These are phyloP conservation scores for Tetropium fuscum DNA, from an alignment of 2,888 invertebrate genomes.

Conservation along the genomic window DNA sequence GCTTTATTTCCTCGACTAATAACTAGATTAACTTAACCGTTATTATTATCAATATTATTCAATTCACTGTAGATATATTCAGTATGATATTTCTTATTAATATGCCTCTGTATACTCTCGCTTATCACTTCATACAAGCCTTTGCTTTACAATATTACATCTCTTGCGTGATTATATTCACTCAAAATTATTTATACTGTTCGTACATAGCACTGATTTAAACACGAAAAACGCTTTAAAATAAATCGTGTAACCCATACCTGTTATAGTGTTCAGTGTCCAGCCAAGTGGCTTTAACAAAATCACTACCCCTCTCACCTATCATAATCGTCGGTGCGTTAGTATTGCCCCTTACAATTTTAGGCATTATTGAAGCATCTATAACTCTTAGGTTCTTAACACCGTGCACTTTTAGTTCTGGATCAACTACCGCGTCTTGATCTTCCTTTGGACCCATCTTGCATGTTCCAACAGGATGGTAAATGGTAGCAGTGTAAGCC, in stretches of 20 bases:
- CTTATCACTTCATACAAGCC: too few relatives aligned
- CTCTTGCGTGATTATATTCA: too few relatives aligned
- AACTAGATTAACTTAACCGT: too few relatives aligned
- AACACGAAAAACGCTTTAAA: too few relatives aligned
- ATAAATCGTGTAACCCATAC: not conserved
- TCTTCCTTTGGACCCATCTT: constrained; percentile 78
- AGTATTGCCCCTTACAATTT: constrained; percentile 67
- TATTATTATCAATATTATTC: too few relatives aligned
- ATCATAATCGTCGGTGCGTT: constrained; percentile 66
- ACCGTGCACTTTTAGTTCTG: constrained; percentile 73
- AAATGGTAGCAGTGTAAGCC: constrained; percentile 78
- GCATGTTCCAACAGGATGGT: constrained; percentile 77
- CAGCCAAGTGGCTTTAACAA: constrained; percentile 57
- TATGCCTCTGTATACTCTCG: too few relatives aligned
- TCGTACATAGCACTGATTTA: too few relatives aligned
- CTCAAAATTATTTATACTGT: too few relatives aligned
- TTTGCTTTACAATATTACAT: too few relatives aligned
- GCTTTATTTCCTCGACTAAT: too few relatives aligned
- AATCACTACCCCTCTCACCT: constrained; percentile 64
- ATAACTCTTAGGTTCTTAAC: constrained; percentile 74
- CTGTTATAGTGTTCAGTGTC: not conserved
- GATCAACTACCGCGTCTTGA: constrained; percentile 74
- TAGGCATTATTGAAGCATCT: constrained; percentile 77
- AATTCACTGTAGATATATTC: too few relatives aligned
- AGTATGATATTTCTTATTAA: too few relatives aligned